phyloP scores from a whole-genome alignment of 1,140 invertebrate species.

The Plodia interpunctella region DNA sequence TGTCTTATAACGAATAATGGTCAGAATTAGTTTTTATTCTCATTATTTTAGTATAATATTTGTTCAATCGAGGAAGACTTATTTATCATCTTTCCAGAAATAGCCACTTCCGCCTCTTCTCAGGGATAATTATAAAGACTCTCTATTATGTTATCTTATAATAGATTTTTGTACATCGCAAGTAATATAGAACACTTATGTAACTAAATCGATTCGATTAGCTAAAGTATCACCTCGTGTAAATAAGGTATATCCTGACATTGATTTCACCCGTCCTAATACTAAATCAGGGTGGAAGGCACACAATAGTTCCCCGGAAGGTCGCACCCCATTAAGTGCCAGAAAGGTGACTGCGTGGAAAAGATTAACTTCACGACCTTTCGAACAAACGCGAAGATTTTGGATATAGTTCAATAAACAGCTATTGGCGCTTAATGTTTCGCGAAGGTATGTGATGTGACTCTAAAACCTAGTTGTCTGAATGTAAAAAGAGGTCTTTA shows the following conservation, averaged over 20 bases:
- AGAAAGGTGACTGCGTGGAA: conserved; percentile 23
- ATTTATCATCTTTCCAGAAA: no score
- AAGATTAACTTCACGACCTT: conserved; percentile 23
- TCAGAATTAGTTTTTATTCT: background rate
- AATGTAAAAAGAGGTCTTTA: no score
- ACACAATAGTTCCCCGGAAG: conserved; percentile 13
- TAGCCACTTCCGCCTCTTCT: no score
- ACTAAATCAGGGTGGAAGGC: conserved; percentile 12
- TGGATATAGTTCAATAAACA: conserved; percentile 15
- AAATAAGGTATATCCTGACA: background rate
- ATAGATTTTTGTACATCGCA: no score
- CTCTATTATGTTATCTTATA: no score
- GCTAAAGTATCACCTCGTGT: background rate
- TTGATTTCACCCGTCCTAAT: background rate
- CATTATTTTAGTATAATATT: background rate
- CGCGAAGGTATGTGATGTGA: background rate
- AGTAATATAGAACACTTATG: background rate
- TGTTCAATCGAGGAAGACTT: no score
- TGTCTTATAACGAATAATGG: no score
- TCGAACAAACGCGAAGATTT: conserved; percentile 3
- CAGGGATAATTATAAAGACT: no score
- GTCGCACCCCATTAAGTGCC: conserved; percentile 21
- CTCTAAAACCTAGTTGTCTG: background rate
- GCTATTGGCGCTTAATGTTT: conserved; percentile 16
- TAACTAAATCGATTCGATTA: background rate